These are phyloP conservation scores for Laupala kohalensis DNA, from an alignment of 1,140 invertebrate species.

Conservation along the genomic window DNA sequence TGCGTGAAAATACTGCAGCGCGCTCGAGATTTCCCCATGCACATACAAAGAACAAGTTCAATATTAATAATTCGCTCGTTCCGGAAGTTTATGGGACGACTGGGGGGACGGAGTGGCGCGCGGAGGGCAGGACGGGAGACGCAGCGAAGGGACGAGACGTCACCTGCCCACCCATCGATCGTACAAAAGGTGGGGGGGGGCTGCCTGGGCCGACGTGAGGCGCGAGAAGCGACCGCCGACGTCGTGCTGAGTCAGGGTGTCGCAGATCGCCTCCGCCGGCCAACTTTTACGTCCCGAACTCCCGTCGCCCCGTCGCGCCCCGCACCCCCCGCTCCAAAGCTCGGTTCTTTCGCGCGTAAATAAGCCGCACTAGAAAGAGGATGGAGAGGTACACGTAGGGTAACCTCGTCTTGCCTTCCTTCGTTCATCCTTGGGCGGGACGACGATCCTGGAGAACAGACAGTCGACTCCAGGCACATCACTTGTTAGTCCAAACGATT, in stretches of 20 bases:
- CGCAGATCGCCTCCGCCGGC: background rate
- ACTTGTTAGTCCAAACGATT: no score
- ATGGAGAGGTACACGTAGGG: background rate
- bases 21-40: constrained; percentile 3
- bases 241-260: background rate
- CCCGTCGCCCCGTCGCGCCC: no score
- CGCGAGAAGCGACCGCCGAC: background rate
- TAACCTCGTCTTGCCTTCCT: background rate
- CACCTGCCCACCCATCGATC: background rate
- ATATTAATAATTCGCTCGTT: constrained; percentile 13
- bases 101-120: background rate
- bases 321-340: no score
- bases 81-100: constrained; percentile 3
- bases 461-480: no score
- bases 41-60: constrained; percentile 13
- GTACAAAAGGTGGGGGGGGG: background rate
- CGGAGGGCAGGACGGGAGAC: no score
- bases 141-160: background rate
- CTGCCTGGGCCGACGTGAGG: background rate
- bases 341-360: background rate
- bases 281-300: no score
- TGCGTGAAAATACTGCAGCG: background rate
- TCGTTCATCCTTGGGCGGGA: background rate
- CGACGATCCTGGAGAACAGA: no score
- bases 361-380: background rate